Conservation (phyloP, 2,113 vertebrate genomes). For the Aix galericulata region DNA sequence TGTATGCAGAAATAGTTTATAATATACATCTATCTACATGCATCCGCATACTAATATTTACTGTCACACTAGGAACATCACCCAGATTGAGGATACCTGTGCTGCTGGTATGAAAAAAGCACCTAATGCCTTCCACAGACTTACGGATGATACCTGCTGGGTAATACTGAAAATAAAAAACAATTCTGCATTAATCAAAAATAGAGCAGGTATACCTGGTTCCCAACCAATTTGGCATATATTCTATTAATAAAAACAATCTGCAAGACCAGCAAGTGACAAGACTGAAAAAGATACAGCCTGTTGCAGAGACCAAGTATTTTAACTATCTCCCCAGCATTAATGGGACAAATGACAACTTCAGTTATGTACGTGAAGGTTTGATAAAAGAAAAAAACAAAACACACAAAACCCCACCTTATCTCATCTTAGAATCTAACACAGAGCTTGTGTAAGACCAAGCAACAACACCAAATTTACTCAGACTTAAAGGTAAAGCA, state of each 20-base stretch:
- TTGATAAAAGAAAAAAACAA: background rate
- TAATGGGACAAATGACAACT: background rate
- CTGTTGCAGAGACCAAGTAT: background rate
- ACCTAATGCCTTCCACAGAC: background rate
- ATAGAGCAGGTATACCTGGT: background rate
- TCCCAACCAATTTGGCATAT: background rate
- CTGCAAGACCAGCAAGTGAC: background rate
- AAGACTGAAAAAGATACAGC: background rate
- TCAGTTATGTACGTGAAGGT: background rate
- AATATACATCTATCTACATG: accelerated
- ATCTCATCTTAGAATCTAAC: background rate
- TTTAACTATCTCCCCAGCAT: background rate
- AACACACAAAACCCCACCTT: background rate
- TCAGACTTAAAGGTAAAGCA: background rate
- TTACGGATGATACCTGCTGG: background rate
- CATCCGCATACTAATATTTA: background rate
- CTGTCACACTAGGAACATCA: background rate
- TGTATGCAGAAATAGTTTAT: accelerated
- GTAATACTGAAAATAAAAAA: background rate
- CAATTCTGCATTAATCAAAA: background rate
- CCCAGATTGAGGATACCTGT: background rate
- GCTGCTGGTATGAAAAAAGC: accelerated
- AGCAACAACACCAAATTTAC: background rate
- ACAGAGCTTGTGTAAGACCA: background rate
- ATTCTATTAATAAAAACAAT: no score